phyloP scores from a whole-genome alignment of 2,113 vertebrate genomes.

The Rynchops niger region DNA sequence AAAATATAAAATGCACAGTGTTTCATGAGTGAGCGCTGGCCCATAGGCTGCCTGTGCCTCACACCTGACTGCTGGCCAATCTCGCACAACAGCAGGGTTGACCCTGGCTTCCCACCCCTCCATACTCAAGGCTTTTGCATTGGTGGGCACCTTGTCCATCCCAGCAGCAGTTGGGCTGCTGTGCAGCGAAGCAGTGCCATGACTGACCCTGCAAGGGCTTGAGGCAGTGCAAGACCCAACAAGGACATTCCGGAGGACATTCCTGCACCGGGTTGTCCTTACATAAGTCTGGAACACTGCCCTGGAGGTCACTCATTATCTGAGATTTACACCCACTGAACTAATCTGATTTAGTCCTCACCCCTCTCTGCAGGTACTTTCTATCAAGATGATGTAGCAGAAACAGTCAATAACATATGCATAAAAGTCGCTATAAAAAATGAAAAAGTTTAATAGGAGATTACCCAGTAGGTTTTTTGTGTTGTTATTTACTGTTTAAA shows the following conservation, averaged over 20 bases:
- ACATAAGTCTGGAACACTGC: neutral
- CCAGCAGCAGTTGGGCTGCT: accelerated
- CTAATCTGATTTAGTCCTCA: neutral
- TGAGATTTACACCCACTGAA: neutral
- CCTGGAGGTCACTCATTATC: neutral
- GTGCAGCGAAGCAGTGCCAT: accelerated
- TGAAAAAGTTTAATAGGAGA: neutral
- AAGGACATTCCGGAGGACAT: neutral
- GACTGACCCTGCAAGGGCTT: neutral
- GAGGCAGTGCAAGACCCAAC: neutral
- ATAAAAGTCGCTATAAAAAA: neutral
- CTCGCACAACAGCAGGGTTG: accelerated
- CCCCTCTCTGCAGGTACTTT: neutral
- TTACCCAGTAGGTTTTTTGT: neutral
- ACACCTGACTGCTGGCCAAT: neutral
- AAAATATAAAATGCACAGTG: accelerated
- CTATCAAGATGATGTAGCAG: neutral
- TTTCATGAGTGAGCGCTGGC: neutral
- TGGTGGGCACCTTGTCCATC: accelerated
- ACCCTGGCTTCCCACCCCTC: neutral
- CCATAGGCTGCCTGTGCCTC: neutral
- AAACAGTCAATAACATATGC: neutral
- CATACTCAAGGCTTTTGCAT: accelerated
- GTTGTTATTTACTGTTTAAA: neutral
- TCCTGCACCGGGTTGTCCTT: accelerated